A percentile compares a stretch with the other conserved stretches of the same genome.
Conservation (phyloP, 1,140 invertebrate species). For the Chrysopa pallens region DNA sequence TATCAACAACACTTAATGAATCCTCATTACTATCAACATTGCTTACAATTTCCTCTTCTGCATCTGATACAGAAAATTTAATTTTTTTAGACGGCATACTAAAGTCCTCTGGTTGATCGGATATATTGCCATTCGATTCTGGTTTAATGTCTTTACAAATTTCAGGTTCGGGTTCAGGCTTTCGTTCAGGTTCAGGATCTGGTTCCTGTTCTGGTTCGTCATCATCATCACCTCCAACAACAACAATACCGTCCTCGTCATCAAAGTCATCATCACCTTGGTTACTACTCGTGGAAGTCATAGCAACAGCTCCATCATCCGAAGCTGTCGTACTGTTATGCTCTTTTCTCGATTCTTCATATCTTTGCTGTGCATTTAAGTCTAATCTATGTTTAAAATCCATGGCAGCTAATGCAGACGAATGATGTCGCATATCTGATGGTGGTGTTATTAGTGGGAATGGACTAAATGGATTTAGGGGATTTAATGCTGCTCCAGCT, state of each 20-base stretch:
- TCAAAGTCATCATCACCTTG: conserved; percentile 28
- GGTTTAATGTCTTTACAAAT: background rate
- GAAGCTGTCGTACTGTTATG: conserved; percentile 16
- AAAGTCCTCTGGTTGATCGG: conserved; percentile 44
- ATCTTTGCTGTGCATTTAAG: conserved; percentile 24
- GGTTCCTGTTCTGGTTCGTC: conserved; percentile 29
- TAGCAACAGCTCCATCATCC: conserved; percentile 23
- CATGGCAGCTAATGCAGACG: conserved; percentile 32
- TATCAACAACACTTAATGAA: conserved; percentile 35
- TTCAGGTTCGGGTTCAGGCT: too few species aligned
- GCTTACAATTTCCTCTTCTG: conserved; percentile 43
- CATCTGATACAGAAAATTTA: conserved; percentile 38
- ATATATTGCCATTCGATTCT: conserved; percentile 11
- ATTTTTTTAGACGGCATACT: conserved; percentile 40
- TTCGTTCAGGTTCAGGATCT: conserved; percentile 6
- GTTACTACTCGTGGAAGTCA: conserved; percentile 20
- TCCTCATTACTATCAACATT: conserved; percentile 60
- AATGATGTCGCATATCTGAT: conserved; percentile 43
- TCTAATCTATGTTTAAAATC: conserved; percentile 51
- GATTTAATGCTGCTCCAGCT: conserved; percentile 34
- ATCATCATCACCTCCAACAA: conserved; percentile 40
- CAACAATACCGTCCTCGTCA: conserved; percentile 39
- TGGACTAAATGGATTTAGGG: conserved; percentile 50
- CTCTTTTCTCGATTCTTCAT: conserved; percentile 22
- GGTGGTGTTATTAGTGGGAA: conserved; percentile 57